Base-by-base conservation (phyloP, 2,797 vertebrate genomes). In the Falco cherrug region DNA sequence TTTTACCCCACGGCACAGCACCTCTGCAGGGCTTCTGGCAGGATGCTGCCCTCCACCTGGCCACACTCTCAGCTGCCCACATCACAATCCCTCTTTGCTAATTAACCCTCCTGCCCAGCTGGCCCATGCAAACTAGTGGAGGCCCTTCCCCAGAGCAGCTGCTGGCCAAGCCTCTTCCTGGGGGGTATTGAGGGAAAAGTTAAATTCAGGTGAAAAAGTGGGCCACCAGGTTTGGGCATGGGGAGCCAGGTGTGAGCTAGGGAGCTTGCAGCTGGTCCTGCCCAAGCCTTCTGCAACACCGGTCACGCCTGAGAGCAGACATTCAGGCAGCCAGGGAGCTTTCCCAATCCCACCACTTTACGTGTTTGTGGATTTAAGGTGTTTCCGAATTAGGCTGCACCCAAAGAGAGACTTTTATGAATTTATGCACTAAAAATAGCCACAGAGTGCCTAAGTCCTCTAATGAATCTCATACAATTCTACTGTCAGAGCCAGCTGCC, bases 1-100 rank as follows among this genome's bases (percentile, higher is more conserved):
- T 69, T 57, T 75, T 84, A 68, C 22, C 22, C 29, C 80, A 1
- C 0, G 5, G 37, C 12, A 11, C 26, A 53, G 80, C 53, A 69
- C 4, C 59, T 77, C 71, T 59, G 56, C 19, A 15, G 64, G 28
- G 41, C 57, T 48, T 3, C 63, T 28, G 70, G 63, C 2, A 13
- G 84, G 57, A 28, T 20, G 63, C 81, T 81, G 84, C 56, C 41
- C 2, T 3, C 18, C 11, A 4, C 12, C 50, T 7, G 37, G 47
- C 47, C 0, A 0, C 60, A 35, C 45, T 33, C 47, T 21, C 0
- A 0, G 63, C 10, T 4, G 5, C 33, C 59, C 6, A 2, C 26
- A 26, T 29, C 68, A 6, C 3, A 3, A 54, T 60, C 61, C 25
- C 29, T 61, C 56, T 57, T 43, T 47, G 51, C 29, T 5, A 41